Evolutionary conservation across 92 coral and sea anemone species (phyloP).

Genomic region (Epizoanthus fatuus): DNA sequence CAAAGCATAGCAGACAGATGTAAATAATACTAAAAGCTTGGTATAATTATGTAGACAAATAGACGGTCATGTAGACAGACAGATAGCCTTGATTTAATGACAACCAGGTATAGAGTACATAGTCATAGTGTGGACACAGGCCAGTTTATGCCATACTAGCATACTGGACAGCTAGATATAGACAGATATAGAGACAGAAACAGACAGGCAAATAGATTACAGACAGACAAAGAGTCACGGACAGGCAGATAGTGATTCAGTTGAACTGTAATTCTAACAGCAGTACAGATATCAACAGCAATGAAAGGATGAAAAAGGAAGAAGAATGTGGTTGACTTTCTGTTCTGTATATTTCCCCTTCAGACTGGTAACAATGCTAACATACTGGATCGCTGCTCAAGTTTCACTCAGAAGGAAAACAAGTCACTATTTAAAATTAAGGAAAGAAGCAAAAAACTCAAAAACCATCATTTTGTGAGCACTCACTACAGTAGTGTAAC

Average conservation of each 20-base stretch:
- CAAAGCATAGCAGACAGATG: too few relatives aligned
- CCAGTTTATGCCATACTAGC: too few relatives aligned
- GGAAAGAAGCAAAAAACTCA: slow-evolving; percentile 87
- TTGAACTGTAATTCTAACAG: neutral
- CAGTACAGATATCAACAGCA: neutral
- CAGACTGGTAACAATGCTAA: slow-evolving; percentile 78
- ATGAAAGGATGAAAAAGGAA: neutral
- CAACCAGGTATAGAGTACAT: too few relatives aligned
- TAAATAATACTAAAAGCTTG: too few relatives aligned
- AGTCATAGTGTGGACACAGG: too few relatives aligned
- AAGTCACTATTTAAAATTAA: slow-evolving; percentile 82
- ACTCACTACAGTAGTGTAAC: slow-evolving; percentile 86
- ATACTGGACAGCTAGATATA: neutral
- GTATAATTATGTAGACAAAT: too few relatives aligned
- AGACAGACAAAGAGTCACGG: neutral
- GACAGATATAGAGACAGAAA: neutral
- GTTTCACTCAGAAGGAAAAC: slow-evolving; percentile 91
- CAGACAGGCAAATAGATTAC: neutral
- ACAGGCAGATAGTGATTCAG: neutral
- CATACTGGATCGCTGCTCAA: slow-evolving; percentile 86
- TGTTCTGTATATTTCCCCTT: neutral
- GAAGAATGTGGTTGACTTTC: neutral
- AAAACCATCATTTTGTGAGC: slow-evolving; percentile 86
- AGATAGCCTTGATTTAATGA: too few relatives aligned
- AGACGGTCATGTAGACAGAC: too few relatives aligned